Evolutionary conservation across 2,113 vertebrate species (phyloP).

Genomic region (Phylloscopus trochilus): DNA sequence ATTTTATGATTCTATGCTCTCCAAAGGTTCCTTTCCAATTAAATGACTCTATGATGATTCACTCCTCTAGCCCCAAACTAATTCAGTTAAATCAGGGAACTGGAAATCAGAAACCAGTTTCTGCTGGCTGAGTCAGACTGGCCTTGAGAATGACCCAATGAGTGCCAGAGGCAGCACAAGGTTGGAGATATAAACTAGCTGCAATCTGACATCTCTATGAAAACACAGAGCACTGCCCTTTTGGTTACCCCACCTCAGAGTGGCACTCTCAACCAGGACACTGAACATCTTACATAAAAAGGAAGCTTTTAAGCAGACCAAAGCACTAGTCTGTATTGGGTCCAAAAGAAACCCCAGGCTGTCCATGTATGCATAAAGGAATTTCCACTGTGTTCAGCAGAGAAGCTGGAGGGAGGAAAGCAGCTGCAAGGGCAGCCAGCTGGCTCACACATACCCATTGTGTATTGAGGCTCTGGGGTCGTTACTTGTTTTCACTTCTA

Average conservation of each 20-base stretch:
- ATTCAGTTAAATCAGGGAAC: neutral
- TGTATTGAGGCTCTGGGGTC: constrained; percentile 88
- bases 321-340: neutral
- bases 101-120: neutral
- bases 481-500: constrained; percentile 87
- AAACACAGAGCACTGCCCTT: neutral
- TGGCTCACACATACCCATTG: constrained; percentile 82
- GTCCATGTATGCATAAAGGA: neutral
- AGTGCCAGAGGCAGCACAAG: neutral
- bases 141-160: neutral
- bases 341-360: neutral
- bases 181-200: neutral
- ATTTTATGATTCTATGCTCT: neutral
- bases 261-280: neutral
- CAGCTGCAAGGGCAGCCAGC: neutral
- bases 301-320: neutral
- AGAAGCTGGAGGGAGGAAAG: neutral
- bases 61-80: neutral
- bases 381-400: neutral
- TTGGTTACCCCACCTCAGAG: neutral
- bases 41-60: neutral
- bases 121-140: neutral
- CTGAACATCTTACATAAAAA: accelerated
- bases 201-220: neutral
- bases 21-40: neutral